Conservation (phyloP, 2,797 vertebrate species). For the Hoplostethus mediterraneus region DNA sequence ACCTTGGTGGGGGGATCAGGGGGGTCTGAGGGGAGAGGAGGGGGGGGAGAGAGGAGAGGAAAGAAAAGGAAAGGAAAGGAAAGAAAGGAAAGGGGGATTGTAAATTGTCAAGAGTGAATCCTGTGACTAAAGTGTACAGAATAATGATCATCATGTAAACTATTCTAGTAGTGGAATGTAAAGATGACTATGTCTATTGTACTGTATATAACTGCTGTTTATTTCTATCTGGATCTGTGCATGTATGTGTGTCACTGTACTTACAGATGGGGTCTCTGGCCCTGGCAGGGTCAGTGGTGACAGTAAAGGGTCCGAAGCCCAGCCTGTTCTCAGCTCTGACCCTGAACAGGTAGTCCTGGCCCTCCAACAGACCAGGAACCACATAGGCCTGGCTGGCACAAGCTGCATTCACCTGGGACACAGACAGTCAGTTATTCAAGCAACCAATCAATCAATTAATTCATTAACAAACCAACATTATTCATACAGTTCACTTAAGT, state of each 20-base stretch:
- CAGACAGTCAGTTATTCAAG: background rate
- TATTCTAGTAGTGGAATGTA: too few species aligned
- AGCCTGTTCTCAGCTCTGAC: slow-evolving; percentile 96
- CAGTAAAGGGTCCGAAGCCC: slow-evolving; percentile 90
- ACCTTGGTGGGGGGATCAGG: slow-evolving; percentile 96
- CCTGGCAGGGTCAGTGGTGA: slow-evolving; percentile 91
- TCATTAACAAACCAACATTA: too few species aligned
- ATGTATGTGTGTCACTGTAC: slow-evolving; percentile 49
- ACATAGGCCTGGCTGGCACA: slow-evolving; percentile 94
- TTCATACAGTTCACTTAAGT: too few species aligned
- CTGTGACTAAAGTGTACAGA: too few species aligned
- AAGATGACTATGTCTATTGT: too few species aligned
- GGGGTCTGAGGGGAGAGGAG: slow-evolving; percentile 83
- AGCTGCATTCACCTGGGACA: slow-evolving; percentile 86
- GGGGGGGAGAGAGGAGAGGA: too few species aligned
- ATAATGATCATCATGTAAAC: too few species aligned
- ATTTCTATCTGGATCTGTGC: background rate
- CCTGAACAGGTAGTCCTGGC: slow-evolving; percentile 96
- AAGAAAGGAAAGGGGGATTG: too few species aligned
- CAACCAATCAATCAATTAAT: background rate
- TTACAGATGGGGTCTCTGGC: slow-evolving; percentile 98
- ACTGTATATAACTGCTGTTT: too few species aligned
- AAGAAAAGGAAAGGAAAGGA: too few species aligned
- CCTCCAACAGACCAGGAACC: slow-evolving; percentile 93
- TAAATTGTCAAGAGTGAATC: background rate